Conservation (phyloP, 2,113 vertebrate species). For the Erythrocercus mccallii region DNA sequence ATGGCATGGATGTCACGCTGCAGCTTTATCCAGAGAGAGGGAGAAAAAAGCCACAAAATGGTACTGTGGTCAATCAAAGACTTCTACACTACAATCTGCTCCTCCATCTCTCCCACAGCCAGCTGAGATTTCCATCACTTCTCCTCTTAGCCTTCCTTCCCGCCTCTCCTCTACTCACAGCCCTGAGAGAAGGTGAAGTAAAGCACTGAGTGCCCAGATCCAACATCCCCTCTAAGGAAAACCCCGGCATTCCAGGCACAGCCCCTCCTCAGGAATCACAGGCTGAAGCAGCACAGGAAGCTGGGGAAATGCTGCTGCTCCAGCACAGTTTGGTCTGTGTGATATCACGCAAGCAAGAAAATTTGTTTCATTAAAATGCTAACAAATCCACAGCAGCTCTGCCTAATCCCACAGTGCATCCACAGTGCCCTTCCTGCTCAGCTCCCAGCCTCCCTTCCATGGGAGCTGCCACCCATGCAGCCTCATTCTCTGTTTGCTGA, state of each 20-base stretch:
- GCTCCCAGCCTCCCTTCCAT: not conserved
- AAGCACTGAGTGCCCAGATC: not conserved
- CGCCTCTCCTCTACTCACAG: not conserved
- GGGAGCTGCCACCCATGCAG: not conserved
- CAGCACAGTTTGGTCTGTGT: fast-evolving
- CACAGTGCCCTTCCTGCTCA: not conserved
- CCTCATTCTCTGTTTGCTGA: fast-evolving
- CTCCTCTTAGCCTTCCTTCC: not conserved
- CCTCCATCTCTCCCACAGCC: not conserved
- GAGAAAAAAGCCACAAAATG: slow-evolving; percentile 68
- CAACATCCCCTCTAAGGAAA: not conserved
- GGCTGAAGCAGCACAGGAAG: not conserved
- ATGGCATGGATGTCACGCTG: slow-evolving; percentile 76
- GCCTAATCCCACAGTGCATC: not conserved
- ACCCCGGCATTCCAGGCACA: fast-evolving
- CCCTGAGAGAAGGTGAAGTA: not conserved
- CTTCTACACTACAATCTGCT: slow-evolving; percentile 52
- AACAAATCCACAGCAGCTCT: not conserved
- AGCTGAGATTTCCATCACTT: slow-evolving; percentile 49
- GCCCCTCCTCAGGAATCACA: not conserved
- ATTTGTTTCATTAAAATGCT: not conserved
- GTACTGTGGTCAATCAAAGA: slow-evolving; percentile 71
- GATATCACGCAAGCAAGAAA: fast-evolving
- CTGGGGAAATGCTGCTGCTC: not conserved
- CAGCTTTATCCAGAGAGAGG: slow-evolving; percentile 67